Percentiles rank a stretch among this genome's conserved stretches.
These are phyloP conservation scores for Hemithea aestivaria DNA, from an alignment of 2,888 invertebrate genomes.

Conservation along the genomic window DNA sequence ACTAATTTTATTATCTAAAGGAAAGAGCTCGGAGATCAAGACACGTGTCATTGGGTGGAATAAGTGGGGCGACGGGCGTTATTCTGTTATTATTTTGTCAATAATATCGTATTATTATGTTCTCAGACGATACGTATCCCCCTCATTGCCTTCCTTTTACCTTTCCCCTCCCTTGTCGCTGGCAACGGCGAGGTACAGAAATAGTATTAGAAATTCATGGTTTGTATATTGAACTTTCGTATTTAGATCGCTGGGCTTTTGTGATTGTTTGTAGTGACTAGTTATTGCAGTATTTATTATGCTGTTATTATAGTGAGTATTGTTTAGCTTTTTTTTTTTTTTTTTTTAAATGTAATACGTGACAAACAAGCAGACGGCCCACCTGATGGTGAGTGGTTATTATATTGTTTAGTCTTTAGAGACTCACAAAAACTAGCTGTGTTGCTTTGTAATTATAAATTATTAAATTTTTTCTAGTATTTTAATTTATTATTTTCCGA, in stretches of 20 bases:
- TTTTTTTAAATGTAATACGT: no score
- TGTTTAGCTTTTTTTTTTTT: no score
- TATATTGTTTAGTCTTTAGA: no score
- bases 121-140: conserved; percentile 47
- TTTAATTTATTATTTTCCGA: no score
- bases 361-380: no score
- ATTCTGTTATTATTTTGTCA: conserved; percentile 65
- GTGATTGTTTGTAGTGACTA: conserved; percentile 35
- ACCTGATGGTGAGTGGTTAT: no score
- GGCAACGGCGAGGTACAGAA: conserved; percentile 56
- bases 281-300: conserved; percentile 11
- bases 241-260: conserved; percentile 51
- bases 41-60: conserved; percentile 36
- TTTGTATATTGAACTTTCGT: conserved; percentile 62
- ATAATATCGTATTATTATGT: conserved; percentile 62
- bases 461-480: no score
- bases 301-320: no score
- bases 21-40: no score
- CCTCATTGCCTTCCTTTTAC: conserved; percentile 25
- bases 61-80: conserved; percentile 37
- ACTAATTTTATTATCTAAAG: background rate
- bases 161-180: conserved; percentile 37
- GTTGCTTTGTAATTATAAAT: no score
- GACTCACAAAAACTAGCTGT: no score
- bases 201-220: conserved; percentile 66